Evolutionary conservation across 2,888 invertebrate species (phyloP), one percentile per base, ranked within the genome.

Genomic region (Noctua fimbriata): DNA sequence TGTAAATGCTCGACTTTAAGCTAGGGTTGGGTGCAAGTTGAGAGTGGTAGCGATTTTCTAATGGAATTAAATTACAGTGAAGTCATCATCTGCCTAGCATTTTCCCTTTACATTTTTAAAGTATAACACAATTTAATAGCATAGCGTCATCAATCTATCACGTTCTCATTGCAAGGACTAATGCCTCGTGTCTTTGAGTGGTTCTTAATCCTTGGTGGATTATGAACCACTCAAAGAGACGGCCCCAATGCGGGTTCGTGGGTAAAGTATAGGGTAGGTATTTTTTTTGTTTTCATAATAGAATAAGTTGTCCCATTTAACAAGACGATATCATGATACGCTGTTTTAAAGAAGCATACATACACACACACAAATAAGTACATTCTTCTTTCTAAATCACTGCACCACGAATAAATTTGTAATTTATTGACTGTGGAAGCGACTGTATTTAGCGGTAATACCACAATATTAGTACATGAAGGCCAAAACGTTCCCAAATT

Each of bases 1-100:
- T 79, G 79, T 81, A 77, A 83, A 78, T 81, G 77, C 80, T 85
- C 85, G 83, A 87, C 83, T 87, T 89, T 82, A 83, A 75, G 78
- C 85, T 71, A 28, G 7, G 66, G 82, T 76, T 77, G 44, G 36
- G 83, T 79, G 10, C 44, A 84, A 77, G 83, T 80, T 74, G 69
- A 6, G 24, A 72, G 72, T 70, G 76, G 1, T 0, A 79, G 84
- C 84, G 82, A 63, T 75, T 83, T n/a, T 28, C 52, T 79, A 44
- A 5, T 44, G 28, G 66, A 12, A n/a, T 36, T 16, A 24, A 7
- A 49, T 18, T 16, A 32, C 60, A 32, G 58, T n/a, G 5, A n/a
- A 24, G 41, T 41, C 41, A 41, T 41, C 41, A 9, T 41, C 7
- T 41, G 9, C 41, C 41, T 41, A 41, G 9, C 41, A 9, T 41